Base-by-base conservation (phyloP, 2,113 vertebrate species). In the Calypte anna region DNA sequence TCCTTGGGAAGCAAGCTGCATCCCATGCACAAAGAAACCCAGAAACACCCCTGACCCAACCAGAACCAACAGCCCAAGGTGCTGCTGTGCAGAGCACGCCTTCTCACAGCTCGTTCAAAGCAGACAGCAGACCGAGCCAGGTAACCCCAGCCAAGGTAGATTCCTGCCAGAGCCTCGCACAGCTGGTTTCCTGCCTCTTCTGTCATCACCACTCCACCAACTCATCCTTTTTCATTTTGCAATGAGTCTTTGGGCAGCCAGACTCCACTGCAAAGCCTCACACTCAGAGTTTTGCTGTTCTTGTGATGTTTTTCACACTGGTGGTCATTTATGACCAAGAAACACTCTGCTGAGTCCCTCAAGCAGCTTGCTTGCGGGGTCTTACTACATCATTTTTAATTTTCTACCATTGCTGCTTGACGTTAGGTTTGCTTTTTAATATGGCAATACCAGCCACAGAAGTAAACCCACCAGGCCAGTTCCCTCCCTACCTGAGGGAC, bases 51-150 rank as follows among this genome's bases (percentile, higher is more conserved):
- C 40, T 36, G 0, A 12, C 24, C 33, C 48, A 38, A 43, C 25
- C 77, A 46, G 64, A 73, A 90, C 12, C 66, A 63, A 48, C 1
- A 64, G 23, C 72, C 50, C 2, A 2, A 23, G 62, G 82, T 21
- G 44, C n/a, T 0, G 0, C 10, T 3, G 15, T 9, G 8, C 3
- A 1, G 53, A 86, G 44, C 51, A 53, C n/a, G 51, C 51, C 51
- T 53, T n/a, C 38, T 53, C 31, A n/a, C 4, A 4, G 33, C 11
- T 73, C 62, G 72, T 82, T 51, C 67, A 54, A 85, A 67, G 40
- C 40, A 40, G 40, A 12, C 40, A 40, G 40, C 40, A 40, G 40
- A 11, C 12, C 40, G 7, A 46, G 83, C 14, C 14, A 3, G 36
- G 48, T 28, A 9, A 17, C 2, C 68, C 70, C 72, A 88, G 70